Evolutionary conservation across 2,113 vertebrate species (phyloP), one percentile per base, ranked within the genome.

Genomic region (Ammodytes marinus): DNA sequence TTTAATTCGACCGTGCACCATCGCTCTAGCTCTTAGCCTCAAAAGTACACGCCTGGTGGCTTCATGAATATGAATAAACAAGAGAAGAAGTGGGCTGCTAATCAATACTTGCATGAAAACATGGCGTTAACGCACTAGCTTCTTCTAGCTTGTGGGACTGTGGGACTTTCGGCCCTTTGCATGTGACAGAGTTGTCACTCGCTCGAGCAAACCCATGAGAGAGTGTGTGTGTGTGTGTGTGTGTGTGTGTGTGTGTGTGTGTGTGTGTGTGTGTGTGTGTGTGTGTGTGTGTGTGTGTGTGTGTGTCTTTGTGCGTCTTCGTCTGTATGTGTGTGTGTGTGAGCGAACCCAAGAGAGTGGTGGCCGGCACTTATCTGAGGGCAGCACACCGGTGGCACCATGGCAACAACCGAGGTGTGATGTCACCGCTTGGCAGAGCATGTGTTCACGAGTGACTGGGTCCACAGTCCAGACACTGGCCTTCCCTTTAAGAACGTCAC

Each of bases 401-500:
- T 93, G 89, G 93, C 86, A 93, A 93, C 91, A 81, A 79, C 55
- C 58, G 80, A 88, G 89, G 90, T 87, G 90, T 91, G 89, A 93
- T 93, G 87, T 91, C 92, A 92, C 77, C 61, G 83, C 86, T 80
- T 66, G 86, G 85, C 75, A 79, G 91, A 88, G 87, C 91, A 88
- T 88, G 90, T 87, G 88, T 87, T 89, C 89, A 90, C 82, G 86
- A 86, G 86, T 80, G 80, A 67, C 75, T 89, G 86, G 85, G 74
- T 72, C 39, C 68, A 85, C 80, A 87, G 74, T 72, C 39, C 68
- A 85, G 82, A 87, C 82, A 12, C 80, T 60, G 86, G 27, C 85
- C 81, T 85, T 87, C 85, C 81, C 86, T 87, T 89, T 88, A 87
- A 89, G 27, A 27, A 27, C 27, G 27, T 27, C 27, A 27, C 27